phyloP scores from a whole-genome alignment of 1,140 invertebrate genomes.

The Cepaea nemoralis region DNA sequence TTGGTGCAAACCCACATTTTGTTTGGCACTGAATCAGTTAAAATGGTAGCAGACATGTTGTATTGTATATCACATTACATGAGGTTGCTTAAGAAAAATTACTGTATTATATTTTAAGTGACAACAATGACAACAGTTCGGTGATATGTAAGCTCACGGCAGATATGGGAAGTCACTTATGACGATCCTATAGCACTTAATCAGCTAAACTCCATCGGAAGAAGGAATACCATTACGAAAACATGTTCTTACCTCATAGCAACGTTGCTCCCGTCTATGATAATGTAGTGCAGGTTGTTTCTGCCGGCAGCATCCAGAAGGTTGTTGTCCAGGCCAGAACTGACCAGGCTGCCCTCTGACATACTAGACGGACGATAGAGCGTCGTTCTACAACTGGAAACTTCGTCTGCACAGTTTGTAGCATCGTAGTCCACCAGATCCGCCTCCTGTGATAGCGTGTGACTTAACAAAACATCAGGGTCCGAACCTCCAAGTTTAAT shows the following conservation, averaged over 20 bases:
- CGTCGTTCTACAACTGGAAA: not conserved
- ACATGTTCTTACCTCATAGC: conserved; percentile 68
- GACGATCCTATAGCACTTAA: too few species aligned
- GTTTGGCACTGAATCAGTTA: too few species aligned
- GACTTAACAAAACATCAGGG: not conserved
- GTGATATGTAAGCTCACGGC: too few species aligned
- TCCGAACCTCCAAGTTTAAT: conserved; percentile 71
- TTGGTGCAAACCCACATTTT: too few species aligned
- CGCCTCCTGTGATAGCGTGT: not conserved
- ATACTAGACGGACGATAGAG: not conserved
- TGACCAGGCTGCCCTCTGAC: not conserved
- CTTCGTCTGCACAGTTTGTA: not conserved
- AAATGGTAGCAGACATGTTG: too few species aligned
- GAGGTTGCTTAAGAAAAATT: too few species aligned
- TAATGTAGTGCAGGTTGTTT: conserved; percentile 64
- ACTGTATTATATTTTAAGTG: too few species aligned
- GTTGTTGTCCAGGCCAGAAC: conserved; percentile 25
- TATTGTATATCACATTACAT: too few species aligned
- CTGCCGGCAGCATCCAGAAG: conserved; percentile 27
- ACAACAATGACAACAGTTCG: too few species aligned
- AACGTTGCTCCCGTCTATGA: conserved; percentile 72
- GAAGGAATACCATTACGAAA: too few species aligned
- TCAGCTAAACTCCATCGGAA: too few species aligned
- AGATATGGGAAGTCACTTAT: too few species aligned
- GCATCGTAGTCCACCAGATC: not conserved